These are phyloP conservation scores for Nestor notabilis DNA, from an alignment of 2,113 vertebrate species.

Conservation along the genomic window DNA sequence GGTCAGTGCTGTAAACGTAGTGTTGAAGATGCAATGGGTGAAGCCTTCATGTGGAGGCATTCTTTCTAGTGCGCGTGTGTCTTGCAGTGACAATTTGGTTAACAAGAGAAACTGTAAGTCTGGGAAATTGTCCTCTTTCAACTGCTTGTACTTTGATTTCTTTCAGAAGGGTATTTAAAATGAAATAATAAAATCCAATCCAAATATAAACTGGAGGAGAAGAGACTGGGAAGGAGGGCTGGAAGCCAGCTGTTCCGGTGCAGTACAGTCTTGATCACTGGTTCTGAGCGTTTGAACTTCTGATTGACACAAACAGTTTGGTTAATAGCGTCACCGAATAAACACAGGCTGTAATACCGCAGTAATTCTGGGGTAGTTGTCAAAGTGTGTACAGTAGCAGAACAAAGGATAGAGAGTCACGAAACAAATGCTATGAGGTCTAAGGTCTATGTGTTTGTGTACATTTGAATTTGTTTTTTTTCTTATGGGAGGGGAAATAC, in stretches of 20 bases:
- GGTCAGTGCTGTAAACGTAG: not conserved
- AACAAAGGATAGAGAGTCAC: slow-evolving; percentile 15
- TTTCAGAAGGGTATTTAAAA: not conserved
- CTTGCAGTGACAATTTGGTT: not conserved
- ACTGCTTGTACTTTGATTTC: not conserved
- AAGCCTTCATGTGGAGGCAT: not conserved
- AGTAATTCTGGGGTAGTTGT: not conserved
- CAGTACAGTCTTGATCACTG: not conserved
- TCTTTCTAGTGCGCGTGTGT: not conserved
- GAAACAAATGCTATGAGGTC: not conserved
- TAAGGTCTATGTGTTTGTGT: not conserved
- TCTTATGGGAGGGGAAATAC: not conserved
- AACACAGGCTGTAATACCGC: not conserved
- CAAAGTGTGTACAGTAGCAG: not conserved
- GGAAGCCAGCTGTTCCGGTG: not conserved
- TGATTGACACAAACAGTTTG: slow-evolving; percentile 29
- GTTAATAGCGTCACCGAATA: not conserved
- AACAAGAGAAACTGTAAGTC: not conserved
- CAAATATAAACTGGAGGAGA: not conserved
- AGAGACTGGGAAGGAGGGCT: not conserved
- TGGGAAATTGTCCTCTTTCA: not conserved
- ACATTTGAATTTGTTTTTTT: not conserved
- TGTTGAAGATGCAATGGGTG: not conserved
- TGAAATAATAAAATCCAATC: not conserved
- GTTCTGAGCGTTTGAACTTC: slow-evolving; percentile 13